Evolutionary conservation across 2,797 vertebrate species (phyloP), one percentile per base, ranked within the genome.

Genomic region (Rhinatrema bivittatum): DNA sequence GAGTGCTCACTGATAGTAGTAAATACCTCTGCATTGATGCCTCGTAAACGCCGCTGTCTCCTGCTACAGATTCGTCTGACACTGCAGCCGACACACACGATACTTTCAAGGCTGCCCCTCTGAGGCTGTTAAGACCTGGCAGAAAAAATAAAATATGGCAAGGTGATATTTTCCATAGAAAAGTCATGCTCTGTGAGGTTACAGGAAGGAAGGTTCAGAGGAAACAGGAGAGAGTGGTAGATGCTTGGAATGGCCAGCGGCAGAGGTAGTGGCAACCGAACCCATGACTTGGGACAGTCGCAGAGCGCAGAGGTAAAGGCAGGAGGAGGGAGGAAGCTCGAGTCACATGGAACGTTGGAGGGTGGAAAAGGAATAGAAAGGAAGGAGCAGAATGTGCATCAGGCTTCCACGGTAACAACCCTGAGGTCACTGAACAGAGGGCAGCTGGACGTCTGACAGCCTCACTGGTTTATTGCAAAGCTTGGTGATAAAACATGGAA

Each of bases 21-120:
- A n/a, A 23, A 19, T 84, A 98, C 94, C 87, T 91, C 71, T 86
- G 85, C 17, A 88, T 85, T 0, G 90, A 86, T 0, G 92, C 88
- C 52, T 98, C 93, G 2, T 95, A 98, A 7, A 98, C 94, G 0
- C 94, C 94, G 7, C 93, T 97, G 24, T 98, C 94, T 14, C 94
- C 94, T 1, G 93, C 94, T 30, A 98, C 93, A 0, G 94, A 98
- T 53, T 98, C 94, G 12, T 97, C 93, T 0, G 94, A 97, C 47
- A 97, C 90, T 0, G 94, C 94, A 1, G 94, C 94, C 1, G 90
- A 91, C 50, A 97, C 94, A 9, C 93, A 88, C 0, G 78, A 82
- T 60, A 87, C 91, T 62, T 89, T 93, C 26, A 81, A 69, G 5
- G 64, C 68, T 0, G 70, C 63, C 37, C 82, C 58, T 46, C 76